phyloP scores from a whole-genome alignment of 2,888 invertebrate genomes.

The Acrocyrtus sp. region DNA sequence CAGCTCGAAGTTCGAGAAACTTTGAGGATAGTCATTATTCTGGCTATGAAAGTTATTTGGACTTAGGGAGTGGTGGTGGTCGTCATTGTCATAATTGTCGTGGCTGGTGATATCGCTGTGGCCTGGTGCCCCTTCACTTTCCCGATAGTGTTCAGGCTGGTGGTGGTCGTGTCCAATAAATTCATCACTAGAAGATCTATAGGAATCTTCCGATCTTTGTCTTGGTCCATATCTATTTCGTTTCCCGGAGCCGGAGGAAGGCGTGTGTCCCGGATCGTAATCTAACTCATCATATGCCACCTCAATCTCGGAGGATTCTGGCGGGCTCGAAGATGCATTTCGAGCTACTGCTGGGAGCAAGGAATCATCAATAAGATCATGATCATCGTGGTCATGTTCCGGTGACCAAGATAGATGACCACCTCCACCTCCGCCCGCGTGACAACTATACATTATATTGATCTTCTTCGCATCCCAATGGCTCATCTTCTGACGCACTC shows the following conservation, averaged over 20 bases:
- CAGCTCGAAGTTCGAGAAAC: too few species aligned
- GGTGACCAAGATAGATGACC: conserved; percentile 51
- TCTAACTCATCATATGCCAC: conserved; percentile 42
- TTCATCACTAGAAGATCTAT: background rate
- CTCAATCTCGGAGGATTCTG: conserved; percentile 33
- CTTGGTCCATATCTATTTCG: background rate
- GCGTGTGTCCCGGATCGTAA: conserved; percentile 31
- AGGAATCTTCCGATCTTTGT: background rate
- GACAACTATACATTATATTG: conserved; percentile 55
- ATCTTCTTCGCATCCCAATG: conserved; percentile 58
- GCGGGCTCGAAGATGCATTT: conserved; percentile 31
- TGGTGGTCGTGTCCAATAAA: background rate
- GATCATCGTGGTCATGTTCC: conserved; percentile 40
- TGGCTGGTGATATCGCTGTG: too few species aligned
- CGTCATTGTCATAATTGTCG: background rate
- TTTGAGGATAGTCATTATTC: conserved; percentile 10
- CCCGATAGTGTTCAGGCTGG: too few species aligned
- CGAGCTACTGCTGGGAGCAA: conserved; percentile 9
- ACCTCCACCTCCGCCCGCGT: conserved; percentile 31
- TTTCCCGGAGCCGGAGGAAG: conserved; percentile 1
- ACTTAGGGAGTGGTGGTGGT: background rate
- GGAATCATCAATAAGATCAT: conserved; percentile 25
- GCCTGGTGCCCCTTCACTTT: too few species aligned
- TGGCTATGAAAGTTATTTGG: conserved; percentile 19
- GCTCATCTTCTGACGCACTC: conserved; percentile 55